Evolutionary conservation across 2,888 invertebrate species (phyloP).

Genomic region (Thecophora atra): DNA sequence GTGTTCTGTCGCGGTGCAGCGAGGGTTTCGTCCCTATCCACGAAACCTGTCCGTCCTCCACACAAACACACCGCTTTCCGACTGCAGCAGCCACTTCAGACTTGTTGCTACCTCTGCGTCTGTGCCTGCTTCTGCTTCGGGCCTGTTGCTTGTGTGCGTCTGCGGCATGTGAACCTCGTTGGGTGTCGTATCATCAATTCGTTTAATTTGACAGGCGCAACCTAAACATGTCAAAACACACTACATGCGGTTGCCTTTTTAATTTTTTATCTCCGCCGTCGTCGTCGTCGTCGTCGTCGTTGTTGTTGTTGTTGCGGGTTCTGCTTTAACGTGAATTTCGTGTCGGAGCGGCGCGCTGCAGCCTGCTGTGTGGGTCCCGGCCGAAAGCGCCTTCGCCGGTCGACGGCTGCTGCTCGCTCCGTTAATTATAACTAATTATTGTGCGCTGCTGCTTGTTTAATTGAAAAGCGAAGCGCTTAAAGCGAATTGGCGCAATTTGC

Average conservation of each 20-base stretch:
- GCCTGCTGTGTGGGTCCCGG: background rate
- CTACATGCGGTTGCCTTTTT: conserved; percentile 38
- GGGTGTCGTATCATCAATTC: conserved; percentile 68
- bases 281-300: background rate
- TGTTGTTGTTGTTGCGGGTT: background rate
- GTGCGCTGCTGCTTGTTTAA: background rate
- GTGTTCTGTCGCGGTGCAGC: too few relatives aligned
- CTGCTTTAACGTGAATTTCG: background rate
- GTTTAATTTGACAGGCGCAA: conserved; percentile 68
- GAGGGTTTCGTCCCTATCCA: too few relatives aligned
- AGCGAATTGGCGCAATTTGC: background rate
- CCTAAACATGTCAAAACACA: conserved; percentile 67
- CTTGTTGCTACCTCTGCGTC: background rate
- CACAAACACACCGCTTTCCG: background rate
- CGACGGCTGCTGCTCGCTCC: background rate
- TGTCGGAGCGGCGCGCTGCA: background rate
- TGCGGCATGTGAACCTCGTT: conserved; percentile 65
- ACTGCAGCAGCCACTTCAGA: conserved; percentile 40
- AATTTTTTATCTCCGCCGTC: conserved; percentile 15
- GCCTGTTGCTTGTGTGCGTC: conserved; percentile 39
- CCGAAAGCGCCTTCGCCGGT: background rate
- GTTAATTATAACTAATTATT: conserved; percentile 8
- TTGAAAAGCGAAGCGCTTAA: too few relatives aligned
- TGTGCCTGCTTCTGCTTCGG: background rate
- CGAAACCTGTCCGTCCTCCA: background rate